A percentile compares a stretch with the other conserved stretches of the same genome.
Conservation (phyloP, 35 echinoderm and acorn worm genomes). For the Eucidaris tribuloides region DNA sequence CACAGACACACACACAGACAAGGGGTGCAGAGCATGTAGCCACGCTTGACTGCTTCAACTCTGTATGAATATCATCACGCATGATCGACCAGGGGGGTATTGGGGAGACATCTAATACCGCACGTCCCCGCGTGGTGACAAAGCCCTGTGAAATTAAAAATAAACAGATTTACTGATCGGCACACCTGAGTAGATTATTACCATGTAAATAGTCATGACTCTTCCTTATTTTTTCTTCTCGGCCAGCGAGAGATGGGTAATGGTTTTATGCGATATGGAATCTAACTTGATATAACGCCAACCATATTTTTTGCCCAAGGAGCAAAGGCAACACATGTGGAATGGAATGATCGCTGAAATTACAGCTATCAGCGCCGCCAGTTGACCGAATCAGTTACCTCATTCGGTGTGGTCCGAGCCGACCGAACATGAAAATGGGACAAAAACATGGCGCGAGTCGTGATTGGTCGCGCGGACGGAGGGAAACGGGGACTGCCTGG, state of each 20-base stretch:
- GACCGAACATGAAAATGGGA: too few species aligned
- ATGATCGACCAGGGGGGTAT: conserved; percentile 2
- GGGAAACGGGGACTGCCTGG: too few species aligned
- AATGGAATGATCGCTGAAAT: too few species aligned
- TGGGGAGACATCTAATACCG: conserved; percentile 20
- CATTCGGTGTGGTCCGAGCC: too few species aligned
- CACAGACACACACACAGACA: background rate
- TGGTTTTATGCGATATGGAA: background rate
- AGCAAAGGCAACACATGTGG: conserved; percentile 13
- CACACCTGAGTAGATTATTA: conserved; percentile 44
- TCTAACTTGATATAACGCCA: too few species aligned
- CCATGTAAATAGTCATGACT: conserved; percentile 50
- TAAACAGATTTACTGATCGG: conserved; percentile 64
- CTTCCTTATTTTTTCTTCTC: background rate
- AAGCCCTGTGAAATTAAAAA: conserved; percentile 78
- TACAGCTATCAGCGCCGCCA: too few species aligned
- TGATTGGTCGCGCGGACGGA: too few species aligned
- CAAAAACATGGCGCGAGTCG: too few species aligned
- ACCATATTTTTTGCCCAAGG: background rate
- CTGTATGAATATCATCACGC: conserved; percentile 23
- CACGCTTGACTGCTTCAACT: background rate
- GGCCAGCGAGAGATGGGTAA: background rate
- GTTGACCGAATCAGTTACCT: too few species aligned
- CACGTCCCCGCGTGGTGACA: background rate
- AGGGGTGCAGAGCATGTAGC: background rate